These are phyloP conservation scores for Stictocephala bisonia DNA, from an alignment of 2,888 invertebrate species.

Conservation along the genomic window DNA sequence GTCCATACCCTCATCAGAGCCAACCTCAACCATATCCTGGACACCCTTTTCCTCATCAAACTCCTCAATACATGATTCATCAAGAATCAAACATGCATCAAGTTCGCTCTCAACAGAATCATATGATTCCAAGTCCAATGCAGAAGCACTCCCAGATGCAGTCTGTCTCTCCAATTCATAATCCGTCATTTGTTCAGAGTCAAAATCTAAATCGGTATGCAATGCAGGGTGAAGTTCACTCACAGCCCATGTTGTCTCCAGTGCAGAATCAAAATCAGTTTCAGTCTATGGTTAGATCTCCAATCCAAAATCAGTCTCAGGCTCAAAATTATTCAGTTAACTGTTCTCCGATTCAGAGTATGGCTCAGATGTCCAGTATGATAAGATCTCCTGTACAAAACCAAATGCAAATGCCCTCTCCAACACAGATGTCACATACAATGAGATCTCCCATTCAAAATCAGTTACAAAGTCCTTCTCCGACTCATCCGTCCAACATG, in stretches of 20 bases:
- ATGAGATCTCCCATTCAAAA: conserved; percentile 20
- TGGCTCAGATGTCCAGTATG: conserved; percentile 29
- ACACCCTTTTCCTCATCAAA: too few species aligned
- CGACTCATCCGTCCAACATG: conserved; percentile 5
- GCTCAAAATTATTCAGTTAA: conserved; percentile 8
- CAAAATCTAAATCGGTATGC: conserved; percentile 24
- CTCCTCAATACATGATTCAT: too few species aligned
- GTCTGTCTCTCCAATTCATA: background rate
- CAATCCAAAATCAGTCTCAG: conserved; percentile 14
- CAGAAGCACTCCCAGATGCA: conserved; percentile 16
- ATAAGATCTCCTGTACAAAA: conserved; percentile 9
- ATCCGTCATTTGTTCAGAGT: conserved; percentile 9
- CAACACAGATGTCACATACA: conserved; percentile 5
- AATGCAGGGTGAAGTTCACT: background rate
- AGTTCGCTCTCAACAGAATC: too few species aligned
- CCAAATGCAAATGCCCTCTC: conserved; percentile 12
- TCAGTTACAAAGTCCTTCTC: too few species aligned
- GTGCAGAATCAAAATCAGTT: background rate
- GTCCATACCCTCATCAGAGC: too few species aligned
- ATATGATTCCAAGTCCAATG: background rate
- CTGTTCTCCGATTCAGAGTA: conserved; percentile 26
- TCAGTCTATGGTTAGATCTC: background rate
- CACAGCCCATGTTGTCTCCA: conserved; percentile 11
- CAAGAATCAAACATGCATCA: too few species aligned
- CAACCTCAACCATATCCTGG: background rate